Percentiles rank a stretch among this genome's conserved stretches.
These are phyloP conservation scores for Centropus unirufus DNA, from an alignment of 2,113 vertebrate species.

Conservation along the genomic window DNA sequence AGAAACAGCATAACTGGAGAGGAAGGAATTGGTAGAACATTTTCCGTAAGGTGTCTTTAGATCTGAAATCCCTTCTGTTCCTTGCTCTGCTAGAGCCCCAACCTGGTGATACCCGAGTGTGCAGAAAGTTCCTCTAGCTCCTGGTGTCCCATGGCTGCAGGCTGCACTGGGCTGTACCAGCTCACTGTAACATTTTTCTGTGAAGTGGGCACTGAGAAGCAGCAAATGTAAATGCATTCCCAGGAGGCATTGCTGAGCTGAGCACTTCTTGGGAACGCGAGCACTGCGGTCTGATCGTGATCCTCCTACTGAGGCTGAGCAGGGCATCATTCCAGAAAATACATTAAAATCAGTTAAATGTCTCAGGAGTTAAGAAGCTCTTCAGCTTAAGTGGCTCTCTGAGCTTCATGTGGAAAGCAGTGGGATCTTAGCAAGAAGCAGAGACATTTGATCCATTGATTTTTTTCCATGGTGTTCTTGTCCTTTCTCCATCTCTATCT, in stretches of 20 bases:
- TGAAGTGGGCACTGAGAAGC: neutral
- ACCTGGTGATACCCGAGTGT: neutral
- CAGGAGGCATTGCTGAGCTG: neutral
- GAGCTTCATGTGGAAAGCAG: neutral
- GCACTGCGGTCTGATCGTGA: neutral
- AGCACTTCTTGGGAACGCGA: neutral
- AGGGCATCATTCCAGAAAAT: neutral
- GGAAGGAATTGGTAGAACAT: neutral
- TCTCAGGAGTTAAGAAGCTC: neutral
- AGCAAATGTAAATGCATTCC: neutral
- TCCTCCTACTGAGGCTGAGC: neutral
- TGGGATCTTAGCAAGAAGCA: neutral
- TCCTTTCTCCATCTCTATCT: neutral
- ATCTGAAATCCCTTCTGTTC: neutral
- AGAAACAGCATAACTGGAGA: neutral
- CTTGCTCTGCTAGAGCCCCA: neutral
- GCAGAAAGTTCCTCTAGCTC: neutral
- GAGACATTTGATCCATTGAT: neutral
- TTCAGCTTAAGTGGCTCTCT: neutral
- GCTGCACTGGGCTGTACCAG: neutral
- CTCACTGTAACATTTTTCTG: neutral
- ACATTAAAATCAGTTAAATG: neutral
- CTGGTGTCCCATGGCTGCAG: neutral
- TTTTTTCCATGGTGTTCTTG: neutral
- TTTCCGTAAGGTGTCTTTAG: neutral